Percentiles rank a stretch among this genome's conserved stretches.
These are phyloP conservation scores for Gryllus bimaculatus DNA, from an alignment of 1,140 invertebrate species.

Conservation along the genomic window DNA sequence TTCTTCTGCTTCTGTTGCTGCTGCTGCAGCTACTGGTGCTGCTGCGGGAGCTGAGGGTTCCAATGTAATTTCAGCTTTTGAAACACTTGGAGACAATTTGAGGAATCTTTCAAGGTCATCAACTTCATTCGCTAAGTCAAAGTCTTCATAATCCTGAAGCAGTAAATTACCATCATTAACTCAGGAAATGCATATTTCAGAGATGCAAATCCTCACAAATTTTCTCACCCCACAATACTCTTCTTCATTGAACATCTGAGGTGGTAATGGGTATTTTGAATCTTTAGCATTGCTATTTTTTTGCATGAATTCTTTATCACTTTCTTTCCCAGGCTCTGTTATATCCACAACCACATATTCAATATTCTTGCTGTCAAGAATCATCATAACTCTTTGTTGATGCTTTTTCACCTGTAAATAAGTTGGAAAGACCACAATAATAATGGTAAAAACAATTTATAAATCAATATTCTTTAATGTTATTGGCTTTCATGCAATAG, in stretches of 20 bases:
- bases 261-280: constrained; percentile 68
- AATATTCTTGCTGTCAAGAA: constrained; percentile 81
- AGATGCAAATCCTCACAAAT: not conserved
- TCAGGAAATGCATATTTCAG: not conserved
- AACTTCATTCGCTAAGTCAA: constrained; percentile 84
- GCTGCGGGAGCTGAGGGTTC: not conserved
- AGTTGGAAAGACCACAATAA: not conserved
- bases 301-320: constrained; percentile 87
- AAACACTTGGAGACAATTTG: constrained; percentile 20
- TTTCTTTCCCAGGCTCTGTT: constrained; percentile 78
- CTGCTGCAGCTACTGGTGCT: not conserved
- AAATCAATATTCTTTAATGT: not conserved
- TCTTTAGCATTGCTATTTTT: constrained; percentile 71
- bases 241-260: constrained; percentile 88
- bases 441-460: not conserved
- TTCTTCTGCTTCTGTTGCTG: not conserved
- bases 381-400: constrained; percentile 84
- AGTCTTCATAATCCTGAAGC: constrained; percentile 79
- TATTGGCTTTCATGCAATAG: not conserved
- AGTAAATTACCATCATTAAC: not conserved
- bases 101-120: constrained; percentile 79
- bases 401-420: constrained; percentile 76
- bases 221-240: constrained; percentile 80
- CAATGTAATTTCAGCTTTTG: constrained; percentile 21
- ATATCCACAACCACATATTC: constrained; percentile 85